Percentiles rank a stretch among this genome's conserved stretches.
phyloP scores from a whole-genome alignment of 2,797 vertebrate genomes.

The Naso thynnoides region DNA sequence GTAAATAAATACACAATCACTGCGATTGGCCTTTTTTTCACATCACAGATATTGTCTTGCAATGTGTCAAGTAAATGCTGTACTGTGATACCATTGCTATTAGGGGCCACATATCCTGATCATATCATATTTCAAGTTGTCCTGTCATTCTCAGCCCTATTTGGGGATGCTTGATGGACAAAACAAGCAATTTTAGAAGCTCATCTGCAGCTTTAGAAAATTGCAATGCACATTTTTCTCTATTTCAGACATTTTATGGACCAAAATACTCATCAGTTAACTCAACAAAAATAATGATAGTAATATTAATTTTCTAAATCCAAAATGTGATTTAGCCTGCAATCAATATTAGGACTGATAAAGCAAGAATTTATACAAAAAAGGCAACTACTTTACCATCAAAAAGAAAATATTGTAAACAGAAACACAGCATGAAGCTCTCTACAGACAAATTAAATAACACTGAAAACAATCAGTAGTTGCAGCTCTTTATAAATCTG shows the following conservation, averaged over 20 bases:
- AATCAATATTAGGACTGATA: neutral
- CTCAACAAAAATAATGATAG: neutral
- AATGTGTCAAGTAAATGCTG: too few species aligned
- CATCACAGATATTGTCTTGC: too few species aligned
- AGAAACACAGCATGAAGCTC: neutral
- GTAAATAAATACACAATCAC: too few species aligned
- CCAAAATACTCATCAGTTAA: neutral
- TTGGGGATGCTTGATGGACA: neutral
- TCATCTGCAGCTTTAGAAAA: neutral
- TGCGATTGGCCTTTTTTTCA: too few species aligned
- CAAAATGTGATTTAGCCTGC: neutral
- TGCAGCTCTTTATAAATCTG: neutral
- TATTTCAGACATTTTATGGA: neutral
- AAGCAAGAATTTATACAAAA: neutral
- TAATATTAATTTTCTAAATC: neutral
- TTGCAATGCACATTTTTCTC: neutral
- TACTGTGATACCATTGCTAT: too few species aligned
- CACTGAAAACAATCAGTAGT: neutral
- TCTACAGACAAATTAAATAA: neutral
- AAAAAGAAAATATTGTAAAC: neutral
- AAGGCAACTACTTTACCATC: neutral
- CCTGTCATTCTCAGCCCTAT: neutral
- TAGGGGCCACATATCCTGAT: too few species aligned
- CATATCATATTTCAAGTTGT: too few species aligned
- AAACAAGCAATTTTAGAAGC: neutral